Evolutionary conservation across 1,140 invertebrate species (phyloP).

Genomic region (Spodoptera litura): DNA sequence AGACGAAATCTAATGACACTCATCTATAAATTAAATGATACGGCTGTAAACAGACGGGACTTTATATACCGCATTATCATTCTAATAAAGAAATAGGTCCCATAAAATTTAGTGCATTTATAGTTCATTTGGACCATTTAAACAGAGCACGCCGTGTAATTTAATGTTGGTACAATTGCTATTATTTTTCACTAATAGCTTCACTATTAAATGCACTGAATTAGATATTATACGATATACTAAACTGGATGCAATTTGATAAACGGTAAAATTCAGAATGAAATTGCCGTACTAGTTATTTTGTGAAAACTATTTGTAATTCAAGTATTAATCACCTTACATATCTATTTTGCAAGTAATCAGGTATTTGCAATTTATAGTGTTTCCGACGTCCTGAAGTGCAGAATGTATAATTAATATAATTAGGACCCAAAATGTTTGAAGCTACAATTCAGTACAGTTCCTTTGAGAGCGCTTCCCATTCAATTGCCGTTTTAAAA

Average conservation of each 20-base stretch:
- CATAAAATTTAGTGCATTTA: constrained; percentile 47
- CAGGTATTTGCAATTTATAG: too few relatives aligned
- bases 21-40: constrained; percentile 39
- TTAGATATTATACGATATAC: background rate
- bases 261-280: background rate
- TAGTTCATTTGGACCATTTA: constrained; percentile 39
- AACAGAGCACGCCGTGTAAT: constrained; percentile 22
- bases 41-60: constrained; percentile 20
- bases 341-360: too few relatives aligned
- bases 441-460: constrained; percentile 13
- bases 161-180: constrained; percentile 32
- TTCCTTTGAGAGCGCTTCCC: constrained; percentile 21
- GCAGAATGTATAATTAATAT: too few relatives aligned
- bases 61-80: constrained; percentile 44
- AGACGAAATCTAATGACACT: constrained; percentile 23
- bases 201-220: constrained; percentile 21
- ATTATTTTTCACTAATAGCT: constrained; percentile 37
- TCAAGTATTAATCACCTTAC: too few relatives aligned
- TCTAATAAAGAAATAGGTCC: constrained; percentile 45
- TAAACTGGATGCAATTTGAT: constrained; percentile 5
- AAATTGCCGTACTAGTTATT: background rate
- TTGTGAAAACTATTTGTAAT: background rate
- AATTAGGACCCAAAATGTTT: too few relatives aligned
- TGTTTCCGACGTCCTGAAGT: too few relatives aligned
- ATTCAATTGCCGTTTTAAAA: constrained; percentile 43